phyloP scores from a whole-genome alignment of 2,797 vertebrate genomes.

The Psittacula echo region DNA sequence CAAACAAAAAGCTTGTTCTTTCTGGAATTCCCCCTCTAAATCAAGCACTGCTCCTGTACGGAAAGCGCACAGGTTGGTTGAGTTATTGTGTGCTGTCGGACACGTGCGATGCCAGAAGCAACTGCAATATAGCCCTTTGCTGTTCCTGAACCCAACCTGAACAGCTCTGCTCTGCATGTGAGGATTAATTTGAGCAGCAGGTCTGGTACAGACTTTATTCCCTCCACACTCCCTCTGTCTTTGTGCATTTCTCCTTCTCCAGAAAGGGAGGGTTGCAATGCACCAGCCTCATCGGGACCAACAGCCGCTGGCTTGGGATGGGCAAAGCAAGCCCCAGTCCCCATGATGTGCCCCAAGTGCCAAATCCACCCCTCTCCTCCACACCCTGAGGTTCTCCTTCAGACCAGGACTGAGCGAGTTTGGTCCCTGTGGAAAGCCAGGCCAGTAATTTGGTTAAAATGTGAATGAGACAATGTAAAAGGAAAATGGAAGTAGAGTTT shows the following conservation, averaged over 20 bases:
- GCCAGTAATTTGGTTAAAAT: background rate
- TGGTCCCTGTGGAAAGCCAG: accelerated
- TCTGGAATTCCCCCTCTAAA: background rate
- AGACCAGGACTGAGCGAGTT: accelerated
- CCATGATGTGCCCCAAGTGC: accelerated
- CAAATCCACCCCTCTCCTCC: background rate
- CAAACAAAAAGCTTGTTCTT: accelerated
- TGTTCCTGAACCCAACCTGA: background rate
- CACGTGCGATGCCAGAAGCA: background rate
- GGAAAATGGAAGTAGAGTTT: background rate
- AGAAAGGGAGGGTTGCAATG: background rate
- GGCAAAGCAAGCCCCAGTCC: background rate
- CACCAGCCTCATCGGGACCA: accelerated
- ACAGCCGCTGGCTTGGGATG: accelerated
- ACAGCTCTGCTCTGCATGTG: background rate
- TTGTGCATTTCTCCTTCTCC: background rate
- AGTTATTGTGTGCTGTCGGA: background rate
- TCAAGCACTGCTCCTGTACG: accelerated
- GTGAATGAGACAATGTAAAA: background rate
- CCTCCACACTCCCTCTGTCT: background rate
- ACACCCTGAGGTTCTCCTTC: background rate
- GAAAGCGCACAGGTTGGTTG: background rate
- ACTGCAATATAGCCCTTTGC: background rate
- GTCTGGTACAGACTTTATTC: background rate
- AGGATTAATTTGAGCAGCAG: background rate